phyloP scores from a whole-genome alignment of 2,888 invertebrate species.

The Podotricha telesiphe region DNA sequence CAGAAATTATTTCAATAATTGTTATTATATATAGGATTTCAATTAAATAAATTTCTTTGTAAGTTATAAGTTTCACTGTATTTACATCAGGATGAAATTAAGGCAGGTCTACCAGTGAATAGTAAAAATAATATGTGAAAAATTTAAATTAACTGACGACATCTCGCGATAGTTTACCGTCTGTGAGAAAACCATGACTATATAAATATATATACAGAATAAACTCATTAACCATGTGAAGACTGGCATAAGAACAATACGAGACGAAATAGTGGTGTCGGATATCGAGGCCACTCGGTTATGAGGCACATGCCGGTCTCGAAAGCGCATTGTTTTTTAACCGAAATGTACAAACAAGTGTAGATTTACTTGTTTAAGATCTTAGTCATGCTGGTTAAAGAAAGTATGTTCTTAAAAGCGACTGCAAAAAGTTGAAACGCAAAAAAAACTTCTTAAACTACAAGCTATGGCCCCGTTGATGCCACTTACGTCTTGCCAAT shows the following conservation, averaged over 20 bases:
- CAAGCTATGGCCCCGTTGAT: neutral
- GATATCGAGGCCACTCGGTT: conserved; percentile 54
- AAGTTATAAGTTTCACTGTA: too few relatives aligned
- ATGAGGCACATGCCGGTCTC: conserved; percentile 49
- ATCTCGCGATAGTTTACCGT: conserved; percentile 11
- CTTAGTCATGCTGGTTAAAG: conserved; percentile 25
- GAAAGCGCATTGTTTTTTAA: conserved; percentile 45
- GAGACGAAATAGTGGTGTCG: conserved; percentile 50
- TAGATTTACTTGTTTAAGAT: conserved; percentile 24
- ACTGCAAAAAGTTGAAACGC: neutral
- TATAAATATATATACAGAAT: conserved; percentile 31
- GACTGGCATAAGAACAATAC: conserved; percentile 46
- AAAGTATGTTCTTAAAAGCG: conserved; percentile 16
- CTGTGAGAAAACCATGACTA: conserved; percentile 14
- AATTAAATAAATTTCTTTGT: too few relatives aligned
- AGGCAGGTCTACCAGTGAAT: too few relatives aligned
- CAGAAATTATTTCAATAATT: too few relatives aligned
- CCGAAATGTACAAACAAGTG: conserved; percentile 32
- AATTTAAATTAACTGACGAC: neutral
- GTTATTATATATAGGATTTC: too few relatives aligned
- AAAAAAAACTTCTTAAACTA: neutral
- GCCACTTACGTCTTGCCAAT: neutral
- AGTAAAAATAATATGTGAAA: neutral
- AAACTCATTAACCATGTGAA: conserved; percentile 35
- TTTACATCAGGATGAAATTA: too few relatives aligned